Percentiles rank a stretch among this genome's conserved stretches.
Evolutionary conservation across 2,797 vertebrate genomes (phyloP).

Genomic region (Galaxias olidus): DNA sequence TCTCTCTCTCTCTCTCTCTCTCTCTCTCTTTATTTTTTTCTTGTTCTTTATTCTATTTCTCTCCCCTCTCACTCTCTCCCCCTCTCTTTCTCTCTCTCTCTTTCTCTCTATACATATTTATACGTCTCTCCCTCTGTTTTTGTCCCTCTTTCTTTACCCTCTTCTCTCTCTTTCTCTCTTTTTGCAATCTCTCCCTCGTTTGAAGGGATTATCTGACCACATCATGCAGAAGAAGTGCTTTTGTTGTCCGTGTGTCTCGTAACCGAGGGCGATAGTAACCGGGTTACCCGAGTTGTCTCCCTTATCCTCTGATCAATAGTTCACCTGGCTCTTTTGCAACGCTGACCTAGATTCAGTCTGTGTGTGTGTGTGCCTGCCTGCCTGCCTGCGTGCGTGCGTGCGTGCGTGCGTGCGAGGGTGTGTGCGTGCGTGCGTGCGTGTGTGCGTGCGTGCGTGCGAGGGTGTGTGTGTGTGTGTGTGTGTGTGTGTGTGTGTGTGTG

Average conservation of each 20-base stretch:
- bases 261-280: conserved; percentile 26
- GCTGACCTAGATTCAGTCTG: conserved; percentile 62
- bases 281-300: conserved; percentile 22
- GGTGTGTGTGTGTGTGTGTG: conserved; percentile 13
- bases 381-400: too few species aligned
- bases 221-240: conserved; percentile 1
- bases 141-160: too few species aligned
- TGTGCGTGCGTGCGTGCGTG: not conserved
- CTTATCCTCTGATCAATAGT: conserved; percentile 7
- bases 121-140: not conserved
- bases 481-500: conserved; percentile 9
- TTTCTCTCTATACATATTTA: too few species aligned
- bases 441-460: not conserved
- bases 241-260: conserved; percentile 6
- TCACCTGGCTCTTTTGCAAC: conserved; percentile 8
- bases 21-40: not conserved
- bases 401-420: conserved; percentile 16
- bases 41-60: not conserved
- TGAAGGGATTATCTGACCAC: conserved; percentile 10
- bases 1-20: not conserved
- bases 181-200: conserved; percentile 7
- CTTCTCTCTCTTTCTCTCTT: conserved; percentile 1
- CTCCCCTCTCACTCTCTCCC: not conserved
- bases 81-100: not conserved
- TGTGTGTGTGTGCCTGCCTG: too few species aligned